phyloP scores from a whole-genome alignment of 2,888 invertebrate species.

The Chelonus formosanus region DNA sequence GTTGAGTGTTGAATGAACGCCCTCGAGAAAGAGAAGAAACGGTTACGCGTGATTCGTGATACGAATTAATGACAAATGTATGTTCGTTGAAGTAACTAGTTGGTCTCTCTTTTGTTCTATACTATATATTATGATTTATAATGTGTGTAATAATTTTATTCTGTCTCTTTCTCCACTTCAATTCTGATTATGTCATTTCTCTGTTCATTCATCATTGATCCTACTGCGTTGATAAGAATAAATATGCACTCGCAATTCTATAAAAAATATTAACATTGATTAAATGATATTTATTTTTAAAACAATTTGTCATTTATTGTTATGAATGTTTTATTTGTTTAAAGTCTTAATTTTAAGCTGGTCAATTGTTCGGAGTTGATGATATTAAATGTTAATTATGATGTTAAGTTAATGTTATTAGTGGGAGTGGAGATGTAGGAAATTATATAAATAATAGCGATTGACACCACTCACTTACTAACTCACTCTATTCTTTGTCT shows the following conservation, averaged over 20 bases:
- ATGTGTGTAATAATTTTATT: background rate
- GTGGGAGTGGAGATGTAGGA: no score
- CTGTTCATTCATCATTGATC: no score
- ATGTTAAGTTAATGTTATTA: no score
- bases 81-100: background rate
- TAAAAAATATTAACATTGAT: no score
- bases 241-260: no score
- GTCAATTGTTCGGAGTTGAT: no score
- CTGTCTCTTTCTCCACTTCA: no score
- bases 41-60: constrained; percentile 43
- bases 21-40: constrained; percentile 40
- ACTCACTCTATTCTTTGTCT: constrained; percentile 26
- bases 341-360: no score
- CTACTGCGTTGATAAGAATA: no score
- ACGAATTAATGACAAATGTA: constrained; percentile 32
- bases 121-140: background rate
- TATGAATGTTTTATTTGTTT: background rate
- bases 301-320: background rate
- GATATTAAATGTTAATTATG: no score
- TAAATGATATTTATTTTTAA: no score
- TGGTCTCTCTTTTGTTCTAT: background rate
- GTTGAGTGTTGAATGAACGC: constrained; percentile 35
- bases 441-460: background rate
- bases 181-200: no score
- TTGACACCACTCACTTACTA: background rate